Conservation (phyloP, 2,113 vertebrate species). For the Chamaea fasciata region DNA sequence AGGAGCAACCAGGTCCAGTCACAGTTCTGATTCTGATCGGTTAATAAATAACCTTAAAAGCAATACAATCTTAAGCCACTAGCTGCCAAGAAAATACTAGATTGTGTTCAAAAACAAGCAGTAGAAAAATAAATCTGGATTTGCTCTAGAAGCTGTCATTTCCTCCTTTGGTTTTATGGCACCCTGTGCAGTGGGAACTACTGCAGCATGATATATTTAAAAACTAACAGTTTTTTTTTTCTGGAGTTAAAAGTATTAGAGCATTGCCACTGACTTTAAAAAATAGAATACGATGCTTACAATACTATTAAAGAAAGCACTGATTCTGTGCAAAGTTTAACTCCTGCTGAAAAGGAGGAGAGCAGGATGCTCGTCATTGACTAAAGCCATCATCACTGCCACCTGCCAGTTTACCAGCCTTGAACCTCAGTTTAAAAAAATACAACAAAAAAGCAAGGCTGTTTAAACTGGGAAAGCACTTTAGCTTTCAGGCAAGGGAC, state of each 20-base stretch:
- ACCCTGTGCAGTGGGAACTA: not conserved
- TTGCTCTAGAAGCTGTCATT: not conserved
- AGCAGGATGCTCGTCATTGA: not conserved
- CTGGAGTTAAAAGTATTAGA: not conserved
- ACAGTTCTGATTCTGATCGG: not conserved
- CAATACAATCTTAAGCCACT: not conserved
- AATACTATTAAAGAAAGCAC: not conserved
- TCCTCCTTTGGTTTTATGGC: not conserved
- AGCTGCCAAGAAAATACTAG: not conserved
- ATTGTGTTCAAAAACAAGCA: not conserved
- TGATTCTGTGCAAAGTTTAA: not conserved
- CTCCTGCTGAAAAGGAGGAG: not conserved
- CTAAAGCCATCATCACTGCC: not conserved
- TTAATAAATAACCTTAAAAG: not conserved
- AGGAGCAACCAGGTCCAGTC: not conserved
- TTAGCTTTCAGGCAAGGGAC: not conserved
- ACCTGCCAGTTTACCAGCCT: not conserved
- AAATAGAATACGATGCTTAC: not conserved
- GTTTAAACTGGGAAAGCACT: not conserved
- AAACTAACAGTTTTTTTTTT: not conserved
- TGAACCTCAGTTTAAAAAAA: not conserved
- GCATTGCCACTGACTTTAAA: not conserved
- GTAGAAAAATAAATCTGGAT: not conserved
- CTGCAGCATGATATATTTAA: not conserved
- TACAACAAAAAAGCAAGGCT: not conserved